Conservation (phyloP, 2,888 invertebrate genomes). For the Lycia hirtaria region DNA sequence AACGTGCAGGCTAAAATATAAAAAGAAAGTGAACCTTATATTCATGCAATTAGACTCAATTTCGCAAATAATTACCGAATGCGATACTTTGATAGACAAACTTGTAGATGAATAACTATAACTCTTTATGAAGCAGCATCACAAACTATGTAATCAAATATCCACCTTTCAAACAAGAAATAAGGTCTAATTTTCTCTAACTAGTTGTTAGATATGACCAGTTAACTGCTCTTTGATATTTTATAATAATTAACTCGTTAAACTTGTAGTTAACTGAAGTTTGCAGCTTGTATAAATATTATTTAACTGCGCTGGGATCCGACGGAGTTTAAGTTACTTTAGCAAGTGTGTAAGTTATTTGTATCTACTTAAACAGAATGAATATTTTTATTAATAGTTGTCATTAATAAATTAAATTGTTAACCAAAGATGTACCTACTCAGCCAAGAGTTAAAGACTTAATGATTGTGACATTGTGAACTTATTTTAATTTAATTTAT, state of each 20-base stretch:
- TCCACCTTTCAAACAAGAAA: background rate
- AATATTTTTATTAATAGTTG: no score
- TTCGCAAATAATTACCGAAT: background rate
- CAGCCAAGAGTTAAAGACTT: no score
- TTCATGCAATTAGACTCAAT: background rate
- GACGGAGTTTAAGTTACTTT: constrained; percentile 7
- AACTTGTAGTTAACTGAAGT: constrained; percentile 20
- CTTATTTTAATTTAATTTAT: no score
- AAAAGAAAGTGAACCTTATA: background rate
- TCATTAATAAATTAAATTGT: no score
- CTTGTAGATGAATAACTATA: constrained; percentile 1
- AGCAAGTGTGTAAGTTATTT: background rate
- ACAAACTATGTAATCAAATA: background rate
- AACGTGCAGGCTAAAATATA: background rate
- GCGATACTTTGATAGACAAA: background rate
- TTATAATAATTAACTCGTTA: constrained; percentile 31
- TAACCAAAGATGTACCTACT: no score
- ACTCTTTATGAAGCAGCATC: background rate
- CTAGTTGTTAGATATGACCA: background rate
- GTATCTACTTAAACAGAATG: background rate
- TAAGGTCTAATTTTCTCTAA: background rate
- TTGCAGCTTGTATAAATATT: constrained; percentile 22
- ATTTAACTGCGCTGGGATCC: constrained; percentile 6
- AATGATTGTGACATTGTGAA: no score
- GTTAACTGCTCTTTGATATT: constrained; percentile 15